Conservation (phyloP, 1,140 invertebrate species). For the Bicyclus anynana region DNA sequence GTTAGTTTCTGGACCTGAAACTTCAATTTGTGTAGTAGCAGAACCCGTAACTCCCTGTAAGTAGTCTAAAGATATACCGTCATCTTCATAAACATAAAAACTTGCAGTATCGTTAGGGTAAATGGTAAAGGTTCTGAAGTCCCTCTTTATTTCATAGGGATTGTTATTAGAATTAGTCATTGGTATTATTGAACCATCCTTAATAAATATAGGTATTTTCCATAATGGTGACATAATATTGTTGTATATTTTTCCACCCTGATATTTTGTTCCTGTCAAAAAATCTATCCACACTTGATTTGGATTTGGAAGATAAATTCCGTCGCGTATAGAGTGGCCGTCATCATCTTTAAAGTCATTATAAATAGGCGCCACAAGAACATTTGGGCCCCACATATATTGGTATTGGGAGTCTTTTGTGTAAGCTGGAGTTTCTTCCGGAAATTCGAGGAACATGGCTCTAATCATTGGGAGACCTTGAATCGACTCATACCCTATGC, state of each 20-base stretch:
- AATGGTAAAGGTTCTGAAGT: constrained; percentile 47
- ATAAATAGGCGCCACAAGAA: constrained; percentile 63
- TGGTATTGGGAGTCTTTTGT: constrained; percentile 61
- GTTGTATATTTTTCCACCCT: constrained; percentile 60
- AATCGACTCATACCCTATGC: constrained; percentile 52
- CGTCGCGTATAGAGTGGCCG: constrained; percentile 40
- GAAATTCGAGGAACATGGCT: constrained; percentile 65
- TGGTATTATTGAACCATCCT: constrained; percentile 62
- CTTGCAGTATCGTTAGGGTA: constrained; percentile 48
- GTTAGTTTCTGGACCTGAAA: constrained; percentile 38
- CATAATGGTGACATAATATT: constrained; percentile 53
- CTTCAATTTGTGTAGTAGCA: constrained; percentile 45
- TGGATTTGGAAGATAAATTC: constrained; percentile 52
- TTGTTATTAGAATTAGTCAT: constrained; percentile 61
- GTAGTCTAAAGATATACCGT: constrained; percentile 52
- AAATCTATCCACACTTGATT: constrained; percentile 66
- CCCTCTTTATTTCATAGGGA: constrained; percentile 50
- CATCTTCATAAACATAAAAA: constrained; percentile 62
- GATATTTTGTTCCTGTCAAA: constrained; percentile 57
- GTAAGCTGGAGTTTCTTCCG: constrained; percentile 41
- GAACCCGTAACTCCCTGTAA: constrained; percentile 29
- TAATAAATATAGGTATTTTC: constrained; percentile 67
- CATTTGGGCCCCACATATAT: constrained; percentile 65
- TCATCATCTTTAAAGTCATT: constrained; percentile 21
- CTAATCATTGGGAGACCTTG: constrained; percentile 62